Evolutionary conservation across 2,888 invertebrate genomes (phyloP), one percentile per base, ranked within the genome.

Genomic region (Lordiphosa fenestrarum): DNA sequence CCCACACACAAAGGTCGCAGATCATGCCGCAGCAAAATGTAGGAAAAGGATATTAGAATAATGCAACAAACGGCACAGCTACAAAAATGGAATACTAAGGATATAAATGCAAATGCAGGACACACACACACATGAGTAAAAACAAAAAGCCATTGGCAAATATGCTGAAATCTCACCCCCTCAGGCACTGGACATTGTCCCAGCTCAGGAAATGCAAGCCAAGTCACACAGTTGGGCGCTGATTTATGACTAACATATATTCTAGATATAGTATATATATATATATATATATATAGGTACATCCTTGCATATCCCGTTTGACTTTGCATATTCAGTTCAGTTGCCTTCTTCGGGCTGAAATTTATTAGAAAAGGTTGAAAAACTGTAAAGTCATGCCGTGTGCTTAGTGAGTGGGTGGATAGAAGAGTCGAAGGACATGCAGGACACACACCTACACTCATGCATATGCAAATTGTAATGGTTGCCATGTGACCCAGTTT

Each of bases 391-490:
- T 76, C 73, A 66, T 64, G 80, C 41, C 33, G 46, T 19, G 13
- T 46, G 13, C 30, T 51, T 41, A 35, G 47, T 58, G 63, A 46
- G 33, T 30, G 30, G 30, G 30, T 9, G 39, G 40, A 53, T 49
- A 37, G 36, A 30, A 15, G 25, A 54, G 54, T 59, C 59, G 59
- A 59, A 62, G 67, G 60, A 61, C 48, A 69, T 52, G 61, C 61
- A 66, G 66, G 60, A 55, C 55, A 54, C 60, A 23, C 9, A 51
- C 54, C n/a, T 30, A 65, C 41, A 66, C 60, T 66, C 63, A 73
- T 78, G 76, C 78, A 82, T 78, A 82, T 77, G 77, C 82, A 82
- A 81, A 77, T 82, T 68, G 78, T 66, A 53, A 70, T 60, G 67
- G 57, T 64, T 54, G 53, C 53, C 33, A 51, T 68, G 63, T 77